These are phyloP conservation scores for Tupiocoris notatus DNA, from an alignment of 2,888 invertebrate species.

Conservation along the genomic window DNA sequence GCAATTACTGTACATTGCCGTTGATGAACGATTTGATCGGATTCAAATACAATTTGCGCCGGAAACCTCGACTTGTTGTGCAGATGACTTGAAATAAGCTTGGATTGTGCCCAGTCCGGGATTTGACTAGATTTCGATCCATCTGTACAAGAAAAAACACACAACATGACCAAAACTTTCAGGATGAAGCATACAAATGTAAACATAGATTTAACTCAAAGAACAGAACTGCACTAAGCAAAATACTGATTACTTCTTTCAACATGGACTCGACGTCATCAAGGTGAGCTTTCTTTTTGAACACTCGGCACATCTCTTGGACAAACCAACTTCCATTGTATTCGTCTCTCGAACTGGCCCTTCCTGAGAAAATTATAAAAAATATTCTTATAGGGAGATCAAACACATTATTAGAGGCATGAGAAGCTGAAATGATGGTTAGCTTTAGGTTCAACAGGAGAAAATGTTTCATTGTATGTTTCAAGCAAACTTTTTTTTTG, in stretches of 20 bases:
- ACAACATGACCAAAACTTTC: not conserved
- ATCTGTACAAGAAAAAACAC: not conserved
- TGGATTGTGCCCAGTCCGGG: not conserved
- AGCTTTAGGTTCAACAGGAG: too few species aligned
- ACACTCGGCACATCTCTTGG: conserved; percentile 20
- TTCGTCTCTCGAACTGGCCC: conserved; percentile 5
- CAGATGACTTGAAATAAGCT: conserved; percentile 22
- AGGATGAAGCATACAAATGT: too few species aligned
- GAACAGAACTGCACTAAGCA: too few species aligned
- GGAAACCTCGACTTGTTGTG: conserved; percentile 20
- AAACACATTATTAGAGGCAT: too few species aligned
- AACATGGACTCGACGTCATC: conserved; percentile 33
- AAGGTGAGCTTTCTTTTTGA: conserved; percentile 14
- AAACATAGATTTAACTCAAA: too few species aligned
- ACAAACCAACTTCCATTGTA: conserved; percentile 24
- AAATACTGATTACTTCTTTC: conserved; percentile 26
- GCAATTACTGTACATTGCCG: too few species aligned
- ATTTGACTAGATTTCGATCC: conserved; percentile 12
- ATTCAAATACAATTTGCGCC: conserved; percentile 17
- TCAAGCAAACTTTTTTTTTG: too few species aligned
- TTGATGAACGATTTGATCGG: conserved; percentile 4
- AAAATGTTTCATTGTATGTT: too few species aligned
- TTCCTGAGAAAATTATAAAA: conserved; percentile 16
- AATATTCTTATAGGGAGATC: too few species aligned
- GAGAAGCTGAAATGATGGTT: too few species aligned